Evolutionary conservation across 2,888 invertebrate species (phyloP).

Genomic region (Pyrrhia umbra): DNA sequence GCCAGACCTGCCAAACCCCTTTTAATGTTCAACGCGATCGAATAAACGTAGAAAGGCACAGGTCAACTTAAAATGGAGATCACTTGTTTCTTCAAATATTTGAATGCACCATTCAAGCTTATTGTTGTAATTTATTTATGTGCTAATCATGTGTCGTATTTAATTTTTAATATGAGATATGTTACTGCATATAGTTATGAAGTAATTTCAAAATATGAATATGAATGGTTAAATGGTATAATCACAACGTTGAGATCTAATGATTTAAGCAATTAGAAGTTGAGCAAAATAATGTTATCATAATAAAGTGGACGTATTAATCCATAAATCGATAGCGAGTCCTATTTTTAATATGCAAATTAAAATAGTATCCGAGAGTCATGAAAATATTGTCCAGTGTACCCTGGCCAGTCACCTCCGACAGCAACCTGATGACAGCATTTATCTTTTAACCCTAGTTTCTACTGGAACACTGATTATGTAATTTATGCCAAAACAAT

Average conservation of each 20-base stretch:
- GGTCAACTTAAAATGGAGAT: constrained; percentile 43
- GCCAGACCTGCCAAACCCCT: constrained; percentile 27
- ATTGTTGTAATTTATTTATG: constrained; percentile 56
- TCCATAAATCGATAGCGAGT: no score
- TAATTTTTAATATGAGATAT: constrained; percentile 42
- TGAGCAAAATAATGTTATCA: background rate
- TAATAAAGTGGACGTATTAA: background rate
- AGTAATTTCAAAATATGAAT: constrained; percentile 20
- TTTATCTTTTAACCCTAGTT: no score
- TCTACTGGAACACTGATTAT: no score
- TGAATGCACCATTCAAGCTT: constrained; percentile 39
- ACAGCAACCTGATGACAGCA: no score
- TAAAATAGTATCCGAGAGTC: no score
- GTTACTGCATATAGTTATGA: constrained; percentile 27
- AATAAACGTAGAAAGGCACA: constrained; percentile 45
- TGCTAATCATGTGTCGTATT: constrained; percentile 46
- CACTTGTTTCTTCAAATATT: constrained; percentile 50
- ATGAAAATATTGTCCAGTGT: no score
- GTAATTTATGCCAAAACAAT: no score
- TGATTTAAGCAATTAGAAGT: background rate
- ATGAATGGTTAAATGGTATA: constrained; percentile 10
- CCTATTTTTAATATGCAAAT: no score
- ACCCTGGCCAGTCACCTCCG: no score
- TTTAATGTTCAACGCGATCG: background rate
- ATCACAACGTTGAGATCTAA: constrained; percentile 8